Conservation (phyloP, 2,888 invertebrate genomes). For the Odontocolon sp. region DNA sequence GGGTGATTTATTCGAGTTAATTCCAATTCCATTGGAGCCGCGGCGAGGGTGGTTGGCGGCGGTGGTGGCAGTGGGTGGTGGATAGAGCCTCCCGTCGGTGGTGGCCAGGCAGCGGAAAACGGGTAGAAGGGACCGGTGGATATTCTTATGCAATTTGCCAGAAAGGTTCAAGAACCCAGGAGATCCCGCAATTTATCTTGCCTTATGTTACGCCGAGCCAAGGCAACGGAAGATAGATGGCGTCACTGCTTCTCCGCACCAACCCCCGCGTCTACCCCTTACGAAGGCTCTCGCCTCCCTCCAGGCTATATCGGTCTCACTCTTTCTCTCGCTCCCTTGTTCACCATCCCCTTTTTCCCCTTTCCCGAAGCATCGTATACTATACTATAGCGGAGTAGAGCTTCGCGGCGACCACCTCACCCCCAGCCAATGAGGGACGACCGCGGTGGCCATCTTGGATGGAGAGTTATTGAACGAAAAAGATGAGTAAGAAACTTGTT, state of each 20-base stretch:
- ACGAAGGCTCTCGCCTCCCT: constrained; percentile 57
- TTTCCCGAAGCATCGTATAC: constrained; percentile 38
- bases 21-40: constrained; percentile 81
- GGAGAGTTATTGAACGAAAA: constrained; percentile 82
- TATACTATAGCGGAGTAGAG: constrained; percentile 46
- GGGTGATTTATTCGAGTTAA: constrained; percentile 80
- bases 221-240: constrained; percentile 81
- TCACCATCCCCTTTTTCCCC: constrained; percentile 38
- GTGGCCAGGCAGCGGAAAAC: constrained; percentile 61
- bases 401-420: constrained; percentile 78
- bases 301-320: constrained; percentile 36
- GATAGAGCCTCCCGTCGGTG: constrained; percentile 57
- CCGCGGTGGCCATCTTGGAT: constrained; percentile 82
- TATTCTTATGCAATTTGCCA: constrained; percentile 82
- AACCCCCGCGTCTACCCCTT: constrained; percentile 62
- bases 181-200: constrained; percentile 82
- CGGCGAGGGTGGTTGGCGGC: constrained; percentile 66
- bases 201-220: constrained; percentile 81
- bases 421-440: constrained; percentile 81
- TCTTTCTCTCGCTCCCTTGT: constrained; percentile 23
- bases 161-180: constrained; percentile 81
- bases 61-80: constrained; percentile 62
- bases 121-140: constrained; percentile 70
- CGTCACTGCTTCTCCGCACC: constrained; percentile 78
- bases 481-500: constrained; percentile 82